A percentile compares a stretch with the other conserved stretches of the same genome.
Evolutionary conservation across 1,140 invertebrate species (phyloP).

Genomic region (Drosophila persimilis): DNA sequence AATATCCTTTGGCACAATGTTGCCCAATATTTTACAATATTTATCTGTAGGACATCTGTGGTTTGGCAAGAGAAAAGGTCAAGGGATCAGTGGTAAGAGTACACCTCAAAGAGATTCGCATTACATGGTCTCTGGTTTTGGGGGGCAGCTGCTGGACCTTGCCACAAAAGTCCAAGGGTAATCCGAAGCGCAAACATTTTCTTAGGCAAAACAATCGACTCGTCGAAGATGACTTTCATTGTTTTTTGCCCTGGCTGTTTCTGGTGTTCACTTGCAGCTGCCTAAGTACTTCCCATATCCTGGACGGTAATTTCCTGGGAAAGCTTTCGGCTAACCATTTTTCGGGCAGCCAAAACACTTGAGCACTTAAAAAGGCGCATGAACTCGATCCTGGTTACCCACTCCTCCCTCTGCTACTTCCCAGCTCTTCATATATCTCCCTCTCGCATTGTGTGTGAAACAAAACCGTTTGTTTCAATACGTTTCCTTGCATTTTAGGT

Average conservation of each 20-base stretch:
- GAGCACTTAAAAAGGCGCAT: slow-evolving; percentile 80
- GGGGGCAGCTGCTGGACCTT: slow-evolving; percentile 1
- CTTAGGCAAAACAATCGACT: slow-evolving; percentile 53
- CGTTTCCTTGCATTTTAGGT: slow-evolving; percentile 58
- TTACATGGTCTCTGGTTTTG: slow-evolving; percentile 22
- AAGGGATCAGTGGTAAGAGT: slow-evolving; percentile 58
- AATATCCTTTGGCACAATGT: slow-evolving; percentile 19
- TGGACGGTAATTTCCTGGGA: slow-evolving; percentile 72
- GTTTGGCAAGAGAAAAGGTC: slow-evolving; percentile 55
- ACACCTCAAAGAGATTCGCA: slow-evolving; percentile 54
- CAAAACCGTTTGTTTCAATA: slow-evolving; percentile 75
- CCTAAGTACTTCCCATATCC: slow-evolving; percentile 25
- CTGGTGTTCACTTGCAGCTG: slow-evolving; percentile 62
- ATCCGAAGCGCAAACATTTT: slow-evolving; percentile 64
- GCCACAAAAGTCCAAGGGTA: slow-evolving; percentile 21
- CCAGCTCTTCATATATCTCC: slow-evolving; percentile 17
- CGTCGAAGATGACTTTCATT: slow-evolving; percentile 48
- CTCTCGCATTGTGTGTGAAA: slow-evolving; percentile 41
- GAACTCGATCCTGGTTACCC: slow-evolving; percentile 52
- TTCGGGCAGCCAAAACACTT: slow-evolving; percentile 54
- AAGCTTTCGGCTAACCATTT: slow-evolving; percentile 47
- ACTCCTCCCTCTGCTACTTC: neutral
- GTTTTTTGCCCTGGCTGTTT: neutral
- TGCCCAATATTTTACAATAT: slow-evolving; percentile 55
- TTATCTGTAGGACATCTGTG: slow-evolving; percentile 63